phyloP scores from a whole-genome alignment of 2,797 vertebrate species.

The Gallinago solitaria region DNA sequence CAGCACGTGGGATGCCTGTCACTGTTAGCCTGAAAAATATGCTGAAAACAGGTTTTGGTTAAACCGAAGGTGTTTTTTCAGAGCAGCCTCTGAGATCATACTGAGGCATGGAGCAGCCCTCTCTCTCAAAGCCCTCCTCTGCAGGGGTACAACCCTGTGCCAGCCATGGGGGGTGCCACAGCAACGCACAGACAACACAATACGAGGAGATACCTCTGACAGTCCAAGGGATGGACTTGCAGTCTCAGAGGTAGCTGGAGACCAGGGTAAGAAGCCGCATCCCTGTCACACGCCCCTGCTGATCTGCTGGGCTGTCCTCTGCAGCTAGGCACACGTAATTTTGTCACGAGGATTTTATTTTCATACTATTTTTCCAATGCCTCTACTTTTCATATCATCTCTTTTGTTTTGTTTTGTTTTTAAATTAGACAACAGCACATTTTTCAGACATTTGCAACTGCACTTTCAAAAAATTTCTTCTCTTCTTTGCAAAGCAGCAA shows the following conservation, averaged over 20 bases:
- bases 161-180: fast-evolving
- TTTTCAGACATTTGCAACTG: neutral
- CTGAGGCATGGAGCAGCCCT: fast-evolving
- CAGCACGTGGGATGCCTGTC: neutral
- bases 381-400: neutral
- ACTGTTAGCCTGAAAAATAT: neutral
- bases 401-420: neutral
- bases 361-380: neutral
- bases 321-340: neutral
- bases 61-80: neutral
- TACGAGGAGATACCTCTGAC: fast-evolving
- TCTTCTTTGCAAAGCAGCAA: neutral
- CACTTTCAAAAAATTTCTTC: neutral
- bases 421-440: neutral
- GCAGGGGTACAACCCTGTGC: fast-evolving
- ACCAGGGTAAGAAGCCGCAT: neutral
- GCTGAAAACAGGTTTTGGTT: neutral
- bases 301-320: neutral
- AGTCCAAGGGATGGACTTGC: no score
- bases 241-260: neutral
- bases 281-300: neutral
- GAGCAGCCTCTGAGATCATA: neutral
- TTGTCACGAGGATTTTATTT: neutral
- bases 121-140: neutral
- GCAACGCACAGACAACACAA: neutral